Conservation (phyloP, 2,797 vertebrate genomes). For the Austrolebias charrua region DNA sequence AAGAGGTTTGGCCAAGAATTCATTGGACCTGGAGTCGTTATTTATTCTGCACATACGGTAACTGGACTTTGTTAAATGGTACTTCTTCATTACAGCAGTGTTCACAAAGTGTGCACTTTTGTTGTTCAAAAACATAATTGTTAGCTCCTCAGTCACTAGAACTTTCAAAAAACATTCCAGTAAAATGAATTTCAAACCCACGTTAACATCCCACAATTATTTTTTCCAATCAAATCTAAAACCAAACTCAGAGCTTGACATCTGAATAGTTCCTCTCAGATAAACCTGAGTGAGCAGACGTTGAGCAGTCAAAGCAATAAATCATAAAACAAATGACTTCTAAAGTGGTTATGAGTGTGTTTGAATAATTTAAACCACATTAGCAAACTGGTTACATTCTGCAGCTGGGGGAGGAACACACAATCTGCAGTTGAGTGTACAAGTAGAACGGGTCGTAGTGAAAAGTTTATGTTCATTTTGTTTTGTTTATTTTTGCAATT, state of each 20-base stretch:
- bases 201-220: background rate
- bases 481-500: conserved; percentile 53
- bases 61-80: background rate
- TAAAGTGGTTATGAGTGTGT: conserved; percentile 13
- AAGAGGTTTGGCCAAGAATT: background rate
- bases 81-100: background rate
- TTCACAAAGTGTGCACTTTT: background rate
- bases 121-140: background rate
- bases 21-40: conserved; percentile 1
- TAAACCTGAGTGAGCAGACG: conserved; percentile 22
- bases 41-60: background rate
- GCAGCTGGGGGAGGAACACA: conserved; percentile 10
- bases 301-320: conserved; percentile 12
- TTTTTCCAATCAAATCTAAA: conserved; percentile 13
- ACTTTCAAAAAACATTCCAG: background rate
- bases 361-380: conserved; percentile 1
- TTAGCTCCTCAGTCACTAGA: background rate
- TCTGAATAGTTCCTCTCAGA: conserved; percentile 6
- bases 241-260: background rate
- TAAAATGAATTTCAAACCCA: too few relatives aligned
- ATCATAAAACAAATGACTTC: background rate
- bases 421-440: conserved; percentile 16
- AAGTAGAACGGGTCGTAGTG: conserved; percentile 30
- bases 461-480: conserved; percentile 12
- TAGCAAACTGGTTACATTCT: background rate